Base-by-base conservation (phyloP, 2,888 invertebrate genomes). In the Rhimphoctona megacephalus region DNA sequence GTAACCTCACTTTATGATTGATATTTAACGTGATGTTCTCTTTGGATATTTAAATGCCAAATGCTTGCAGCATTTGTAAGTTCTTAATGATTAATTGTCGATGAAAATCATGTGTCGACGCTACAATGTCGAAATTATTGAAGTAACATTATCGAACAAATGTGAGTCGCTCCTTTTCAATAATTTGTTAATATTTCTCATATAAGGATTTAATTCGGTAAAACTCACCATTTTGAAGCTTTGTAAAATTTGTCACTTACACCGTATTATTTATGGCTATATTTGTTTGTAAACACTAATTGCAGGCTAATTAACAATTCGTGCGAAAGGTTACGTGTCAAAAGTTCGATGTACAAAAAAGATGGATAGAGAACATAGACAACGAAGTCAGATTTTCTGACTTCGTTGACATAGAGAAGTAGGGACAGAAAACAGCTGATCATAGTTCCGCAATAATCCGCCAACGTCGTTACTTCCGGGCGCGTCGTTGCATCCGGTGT, bases 301-400 rank as follows among this genome's bases (percentile, higher is more conserved):
- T 36, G 54, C 33, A 22, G 46, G 14, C 22, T 22, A 70, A 70
- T 33, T 46, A 49, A 39, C 57, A 49, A 77, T 33, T 70, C 61
- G 33, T 76, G 74, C 73, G 67, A 61, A 77, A 66, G 79, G 73
- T 85, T 85, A 82, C 79, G 82, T 82, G 70, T 82, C 85, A 85
- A 79, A 85, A 67, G 52, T 79, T 82, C 52, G 39, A 77, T 39
- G 49, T 73, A 6, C 17, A 52, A 67, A 43, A 57, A 81, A 66
- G 49, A n/a, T 36, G 19, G 52, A n/a, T 52, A n/a, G 30, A 19
- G 33, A 70, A n/a, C n/a, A n/a, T n/a, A n/a, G n/a, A n/a, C n/a
- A n/a, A n/a, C n/a, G n/a, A n/a, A n/a, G n/a, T n/a, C n/a, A n/a
- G n/a, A n/a, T n/a, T n/a, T n/a, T n/a, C n/a, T n/a, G n/a, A n/a